Conservation (phyloP, 2,113 vertebrate species). For the Aldabrachelys gigantea region DNA sequence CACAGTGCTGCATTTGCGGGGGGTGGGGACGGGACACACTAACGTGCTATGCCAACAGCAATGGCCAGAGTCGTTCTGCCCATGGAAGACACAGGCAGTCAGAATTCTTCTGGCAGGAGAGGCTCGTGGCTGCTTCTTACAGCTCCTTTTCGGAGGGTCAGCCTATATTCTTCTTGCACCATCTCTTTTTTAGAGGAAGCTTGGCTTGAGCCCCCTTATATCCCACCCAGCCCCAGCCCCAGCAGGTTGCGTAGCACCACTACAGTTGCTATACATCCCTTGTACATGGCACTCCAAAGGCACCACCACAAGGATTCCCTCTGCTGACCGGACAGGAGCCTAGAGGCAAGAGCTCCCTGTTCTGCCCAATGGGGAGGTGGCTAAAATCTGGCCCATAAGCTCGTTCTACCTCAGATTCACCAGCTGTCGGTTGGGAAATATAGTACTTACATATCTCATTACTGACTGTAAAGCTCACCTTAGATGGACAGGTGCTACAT, state of each 20-base stretch:
- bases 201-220: not conserved
- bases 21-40: not conserved
- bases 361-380: not conserved
- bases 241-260: not conserved
- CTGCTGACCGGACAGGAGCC: not conserved
- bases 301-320: not conserved
- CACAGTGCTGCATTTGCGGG: not conserved
- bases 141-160: not conserved
- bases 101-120: not conserved
- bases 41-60: not conserved
- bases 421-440: not conserved
- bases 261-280: not conserved
- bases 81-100: not conserved
- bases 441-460: not conserved
- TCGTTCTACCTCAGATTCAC: not conserved
- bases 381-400: accelerated
- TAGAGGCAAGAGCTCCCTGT: not conserved
- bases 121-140: not conserved
- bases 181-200: not conserved
- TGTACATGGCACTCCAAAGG: not conserved
- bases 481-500: not conserved
- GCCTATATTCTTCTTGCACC: not conserved
- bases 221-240: not conserved
- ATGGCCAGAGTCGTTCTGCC: not conserved
- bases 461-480: not conserved